phyloP scores from a whole-genome alignment of 2,797 vertebrate genomes.

The Monodelphis domestica region DNA sequence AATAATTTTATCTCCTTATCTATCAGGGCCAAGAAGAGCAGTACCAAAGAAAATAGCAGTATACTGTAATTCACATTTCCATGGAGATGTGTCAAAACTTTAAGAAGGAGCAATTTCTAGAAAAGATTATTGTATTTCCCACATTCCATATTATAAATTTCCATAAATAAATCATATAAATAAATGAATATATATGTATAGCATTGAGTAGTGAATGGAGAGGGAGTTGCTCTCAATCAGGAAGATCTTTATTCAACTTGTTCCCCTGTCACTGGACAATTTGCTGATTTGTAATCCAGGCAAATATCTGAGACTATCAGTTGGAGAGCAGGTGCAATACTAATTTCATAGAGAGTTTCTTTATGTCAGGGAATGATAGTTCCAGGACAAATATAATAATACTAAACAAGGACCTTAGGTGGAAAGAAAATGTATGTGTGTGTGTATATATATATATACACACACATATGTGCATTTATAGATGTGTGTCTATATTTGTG shows the following conservation, averaged over 20 bases:
- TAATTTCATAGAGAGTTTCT: not conserved
- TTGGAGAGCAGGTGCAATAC: not conserved
- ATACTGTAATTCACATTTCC: not conserved
- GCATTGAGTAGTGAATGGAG: not conserved
- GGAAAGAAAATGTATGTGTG: not conserved
- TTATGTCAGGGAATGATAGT: not conserved
- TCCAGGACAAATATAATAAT: not conserved
- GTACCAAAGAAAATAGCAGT: not conserved
- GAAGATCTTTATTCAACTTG: not conserved
- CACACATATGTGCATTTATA: not conserved
- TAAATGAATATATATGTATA: no score
- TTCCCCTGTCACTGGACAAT: no score
- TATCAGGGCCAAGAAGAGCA: not conserved
- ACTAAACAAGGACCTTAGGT: not conserved
- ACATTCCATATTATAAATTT: not conserved
- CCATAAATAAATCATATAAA: not conserved
- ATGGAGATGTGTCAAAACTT: not conserved
- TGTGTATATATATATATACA: not conserved
- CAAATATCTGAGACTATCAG: not conserved
- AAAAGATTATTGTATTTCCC: not conserved
- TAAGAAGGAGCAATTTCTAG: not conserved
- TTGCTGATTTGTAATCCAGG: not conserved
- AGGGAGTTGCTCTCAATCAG: not conserved
- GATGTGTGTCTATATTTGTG: not conserved
- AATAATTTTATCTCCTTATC: not conserved